A percentile compares a stretch with the other conserved stretches of the same genome.
phyloP scores from a whole-genome alignment of 2,888 invertebrate species.

The Ophioninae sp. region DNA sequence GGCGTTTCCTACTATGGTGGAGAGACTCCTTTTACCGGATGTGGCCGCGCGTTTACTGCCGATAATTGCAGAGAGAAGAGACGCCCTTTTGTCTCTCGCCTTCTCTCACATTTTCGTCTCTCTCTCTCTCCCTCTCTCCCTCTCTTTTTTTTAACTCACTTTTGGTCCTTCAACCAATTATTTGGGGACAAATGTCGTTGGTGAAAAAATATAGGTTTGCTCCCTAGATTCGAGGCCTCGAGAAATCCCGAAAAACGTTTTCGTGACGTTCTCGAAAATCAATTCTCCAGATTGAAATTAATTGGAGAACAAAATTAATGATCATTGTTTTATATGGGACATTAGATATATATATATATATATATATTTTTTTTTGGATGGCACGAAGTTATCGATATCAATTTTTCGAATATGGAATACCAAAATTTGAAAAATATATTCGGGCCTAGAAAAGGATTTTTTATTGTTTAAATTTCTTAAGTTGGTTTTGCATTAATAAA shows the following conservation, averaged over 20 bases:
- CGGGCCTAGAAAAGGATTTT: too few species aligned
- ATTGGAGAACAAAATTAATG: too few species aligned
- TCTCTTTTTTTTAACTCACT: slow-evolving; percentile 66
- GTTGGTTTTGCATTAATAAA: too few species aligned
- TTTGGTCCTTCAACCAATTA: slow-evolving; percentile 76
- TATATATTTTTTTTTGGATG: too few species aligned
- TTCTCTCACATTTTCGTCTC: slow-evolving; percentile 33
- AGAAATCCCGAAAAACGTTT: slow-evolving; percentile 35
- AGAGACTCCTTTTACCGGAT: slow-evolving; percentile 76
- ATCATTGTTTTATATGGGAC: too few species aligned
- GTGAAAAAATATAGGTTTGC: slow-evolving; percentile 52
- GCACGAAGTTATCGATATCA: too few species aligned
- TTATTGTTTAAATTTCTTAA: too few species aligned
- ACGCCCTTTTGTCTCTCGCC: slow-evolving; percentile 61
- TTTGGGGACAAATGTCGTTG: slow-evolving; percentile 77
- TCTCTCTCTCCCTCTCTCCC: slow-evolving; percentile 69
- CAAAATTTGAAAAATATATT: too few species aligned
- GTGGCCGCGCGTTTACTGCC: slow-evolving; percentile 80
- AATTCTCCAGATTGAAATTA: neutral
- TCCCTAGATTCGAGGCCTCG: slow-evolving; percentile 29
- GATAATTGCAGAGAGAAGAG: slow-evolving; percentile 79
- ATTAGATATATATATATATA: too few species aligned
- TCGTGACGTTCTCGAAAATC: neutral
- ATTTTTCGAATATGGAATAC: too few species aligned
- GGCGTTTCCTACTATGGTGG: slow-evolving; percentile 56